Evolutionary conservation across 1,140 invertebrate species (phyloP), one percentile per base, ranked within the genome.

Genomic region (Panagrolaimus sp.): DNA sequence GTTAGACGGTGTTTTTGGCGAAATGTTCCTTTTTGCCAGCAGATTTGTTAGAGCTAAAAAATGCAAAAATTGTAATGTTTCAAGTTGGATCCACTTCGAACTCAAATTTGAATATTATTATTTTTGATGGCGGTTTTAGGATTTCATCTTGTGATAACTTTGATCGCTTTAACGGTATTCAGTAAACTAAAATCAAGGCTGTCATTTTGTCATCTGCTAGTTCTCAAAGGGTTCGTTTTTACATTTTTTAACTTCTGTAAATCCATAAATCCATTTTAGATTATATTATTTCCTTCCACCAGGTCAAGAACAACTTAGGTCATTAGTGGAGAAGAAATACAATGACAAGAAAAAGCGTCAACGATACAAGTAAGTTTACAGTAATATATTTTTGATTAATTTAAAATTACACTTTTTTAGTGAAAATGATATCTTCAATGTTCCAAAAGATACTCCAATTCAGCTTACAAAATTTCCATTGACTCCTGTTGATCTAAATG

Each of bases 211-310:
- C 52, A 58, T 58, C 14, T 58, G 15, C 17, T 58, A 21, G 17
- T 58, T 58, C 15, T 58, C 66, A 17, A 44, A 62, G 21, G 46
- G 67, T 68, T 6, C 0, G 67, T 45, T 65, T 66, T 24, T 64
- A 10, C 2, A 38, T 28, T 28, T 28, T 64, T 28, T 7, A 6
- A 64, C 10, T 38, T 12, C 10, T 64, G 21, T 12, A 26, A n/a
- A 4, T n/a, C n/a, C n/a, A n/a, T n/a, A n/a, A n/a, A 58, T 58
- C 52, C 15, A 17, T 17, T 28, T 58, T 58, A 58, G 52, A 12
- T 28, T 58, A 12, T 17, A 58, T 21, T 58, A 58, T 28, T 58
- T 58, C n/a, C 21, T 58, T 21, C 52, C 52, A 12, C 52, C 52
- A 24, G 17, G 21, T 6, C 28, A 26, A 28, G 52, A 6, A 12